Evolutionary conservation across 2,888 invertebrate species (phyloP).

Genomic region (Nymphalis c-album): DNA sequence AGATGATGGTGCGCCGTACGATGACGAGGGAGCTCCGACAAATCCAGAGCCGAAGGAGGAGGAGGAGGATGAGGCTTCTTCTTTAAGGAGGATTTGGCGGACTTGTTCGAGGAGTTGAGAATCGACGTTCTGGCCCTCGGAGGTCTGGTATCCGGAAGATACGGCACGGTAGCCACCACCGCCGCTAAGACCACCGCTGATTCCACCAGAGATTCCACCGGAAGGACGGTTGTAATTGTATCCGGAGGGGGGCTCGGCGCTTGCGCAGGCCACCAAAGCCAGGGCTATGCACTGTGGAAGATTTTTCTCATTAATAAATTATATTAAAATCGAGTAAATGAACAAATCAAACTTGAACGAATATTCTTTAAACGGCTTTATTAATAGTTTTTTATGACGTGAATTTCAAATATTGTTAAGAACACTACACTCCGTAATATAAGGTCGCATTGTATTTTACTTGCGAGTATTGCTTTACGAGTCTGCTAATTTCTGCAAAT

Average conservation of each 20-base stretch:
- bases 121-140: conserved; percentile 92
- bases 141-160: conserved; percentile 89
- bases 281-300: conserved; percentile 88
- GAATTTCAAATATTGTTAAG: neutral
- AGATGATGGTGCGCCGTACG: conserved; percentile 85
- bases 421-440: neutral
- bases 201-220: conserved; percentile 65
- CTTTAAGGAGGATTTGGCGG: conserved; percentile 91
- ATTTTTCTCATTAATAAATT: conserved; percentile 45
- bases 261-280: conserved; percentile 87
- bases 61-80: conserved; percentile 82
- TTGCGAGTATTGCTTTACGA: conserved; percentile 13
- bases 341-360: neutral
- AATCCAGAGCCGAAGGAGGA: conserved; percentile 81
- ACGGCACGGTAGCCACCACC: conserved; percentile 88
- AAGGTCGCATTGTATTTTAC: conserved; percentile 2
- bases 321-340: neutral
- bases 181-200: conserved; percentile 65
- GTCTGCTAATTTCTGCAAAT: conserved; percentile 24
- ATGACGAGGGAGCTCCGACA: conserved; percentile 80
- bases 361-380: neutral
- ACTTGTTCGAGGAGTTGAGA: conserved; percentile 90
- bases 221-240: conserved; percentile 88
- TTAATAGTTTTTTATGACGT: too few relatives aligned
- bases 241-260: conserved; percentile 88